Evolutionary conservation across 2,797 vertebrate species (phyloP).

Genomic region (Pangasius sanitwongsei): DNA sequence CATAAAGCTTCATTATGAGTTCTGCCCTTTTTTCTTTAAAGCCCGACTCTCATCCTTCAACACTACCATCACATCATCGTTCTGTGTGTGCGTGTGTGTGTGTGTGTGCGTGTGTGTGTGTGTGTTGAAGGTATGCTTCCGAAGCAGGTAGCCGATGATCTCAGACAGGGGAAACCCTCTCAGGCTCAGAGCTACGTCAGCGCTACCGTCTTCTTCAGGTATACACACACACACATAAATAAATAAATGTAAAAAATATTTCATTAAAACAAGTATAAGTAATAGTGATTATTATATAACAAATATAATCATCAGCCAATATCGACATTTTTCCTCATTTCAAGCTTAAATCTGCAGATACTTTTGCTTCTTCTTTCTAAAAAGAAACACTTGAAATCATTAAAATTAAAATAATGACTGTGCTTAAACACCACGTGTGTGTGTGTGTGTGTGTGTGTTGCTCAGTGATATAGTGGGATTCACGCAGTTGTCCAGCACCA

Average conservation of each 20-base stretch:
- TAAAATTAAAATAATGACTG: background rate
- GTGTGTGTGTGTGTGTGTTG: constrained; percentile 4
- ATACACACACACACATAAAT: background rate
- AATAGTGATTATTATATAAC: background rate
- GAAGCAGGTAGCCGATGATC: constrained; percentile 82
- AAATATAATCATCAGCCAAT: background rate
- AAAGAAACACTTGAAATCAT: too few species aligned
- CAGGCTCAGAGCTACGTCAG: constrained; percentile 85
- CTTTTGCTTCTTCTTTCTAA: too few species aligned
- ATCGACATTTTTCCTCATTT: background rate
- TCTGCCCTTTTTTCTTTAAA: background rate
- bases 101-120: constrained; percentile 35
- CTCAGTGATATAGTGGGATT: constrained; percentile 85
- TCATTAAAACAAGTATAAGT: too few species aligned
- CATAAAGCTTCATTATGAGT: background rate
- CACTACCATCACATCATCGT: background rate
- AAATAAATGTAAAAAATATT: background rate
- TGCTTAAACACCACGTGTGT: background rate
- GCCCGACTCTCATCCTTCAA: background rate
- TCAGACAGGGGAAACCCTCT: constrained; percentile 78
- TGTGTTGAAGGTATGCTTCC: constrained; percentile 80
- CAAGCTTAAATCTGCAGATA: background rate
- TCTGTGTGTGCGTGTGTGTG: constrained; percentile 23
- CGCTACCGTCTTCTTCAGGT: constrained; percentile 87
- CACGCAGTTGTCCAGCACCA: constrained; percentile 83